Conservation (phyloP, 1,140 invertebrate species). For the Cherax destructor region DNA sequence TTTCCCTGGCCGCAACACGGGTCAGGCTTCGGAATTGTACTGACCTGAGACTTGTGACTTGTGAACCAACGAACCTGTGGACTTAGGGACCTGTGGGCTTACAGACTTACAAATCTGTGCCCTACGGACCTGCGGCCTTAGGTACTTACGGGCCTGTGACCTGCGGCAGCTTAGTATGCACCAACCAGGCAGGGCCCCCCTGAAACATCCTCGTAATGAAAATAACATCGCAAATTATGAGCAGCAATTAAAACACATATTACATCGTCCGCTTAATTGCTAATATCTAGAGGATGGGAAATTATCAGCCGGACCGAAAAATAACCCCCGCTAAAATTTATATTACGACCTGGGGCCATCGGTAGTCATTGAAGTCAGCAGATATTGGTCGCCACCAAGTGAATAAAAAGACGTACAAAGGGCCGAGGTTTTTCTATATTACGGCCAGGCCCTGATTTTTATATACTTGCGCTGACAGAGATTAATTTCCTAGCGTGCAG, state of each 20-base stretch:
- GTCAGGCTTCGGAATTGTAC: no score
- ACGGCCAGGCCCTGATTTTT: constrained; percentile 40
- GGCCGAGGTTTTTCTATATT: constrained; percentile 52
- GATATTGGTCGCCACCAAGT: constrained; percentile 61
- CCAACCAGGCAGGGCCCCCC: neutral
- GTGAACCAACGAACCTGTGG: no score
- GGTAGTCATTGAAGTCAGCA: constrained; percentile 51
- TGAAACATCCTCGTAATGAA: constrained; percentile 55
- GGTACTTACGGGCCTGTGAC: neutral
- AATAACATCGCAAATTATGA: constrained; percentile 52
- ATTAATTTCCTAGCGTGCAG: constrained; percentile 47
- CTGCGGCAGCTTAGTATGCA: neutral
- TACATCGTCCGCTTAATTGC: constrained; percentile 45
- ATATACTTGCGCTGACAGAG: constrained; percentile 45
- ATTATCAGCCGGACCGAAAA: constrained; percentile 58
- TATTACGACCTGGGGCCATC: constrained; percentile 52
- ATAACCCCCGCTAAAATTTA: constrained; percentile 56
- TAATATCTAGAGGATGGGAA: constrained; percentile 62
- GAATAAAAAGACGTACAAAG: constrained; percentile 57
- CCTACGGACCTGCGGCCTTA: neutral
- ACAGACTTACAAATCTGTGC: no score
- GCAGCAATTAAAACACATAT: constrained; percentile 60
- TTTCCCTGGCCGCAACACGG: no score
- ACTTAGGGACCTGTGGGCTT: no score
- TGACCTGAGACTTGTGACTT: no score